These are phyloP conservation scores for Branchellion lobata DNA, from an alignment of 2,888 invertebrate species.

Conservation along the genomic window DNA sequence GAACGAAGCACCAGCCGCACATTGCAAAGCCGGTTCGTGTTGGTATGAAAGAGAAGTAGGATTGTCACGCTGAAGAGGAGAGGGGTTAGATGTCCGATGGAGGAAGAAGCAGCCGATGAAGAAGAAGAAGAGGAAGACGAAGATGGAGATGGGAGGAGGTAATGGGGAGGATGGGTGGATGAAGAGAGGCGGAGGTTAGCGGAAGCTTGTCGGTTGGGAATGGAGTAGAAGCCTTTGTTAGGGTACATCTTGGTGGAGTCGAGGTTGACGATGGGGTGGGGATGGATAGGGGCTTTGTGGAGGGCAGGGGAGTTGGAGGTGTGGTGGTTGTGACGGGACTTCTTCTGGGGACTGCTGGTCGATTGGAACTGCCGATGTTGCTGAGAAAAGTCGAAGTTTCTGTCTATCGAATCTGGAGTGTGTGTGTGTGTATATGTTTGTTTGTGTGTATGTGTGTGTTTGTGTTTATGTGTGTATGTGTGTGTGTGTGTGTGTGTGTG, in stretches of 20 bases:
- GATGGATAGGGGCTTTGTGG: background rate
- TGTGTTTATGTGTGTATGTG: no score
- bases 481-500: no score
- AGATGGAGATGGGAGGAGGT: background rate
- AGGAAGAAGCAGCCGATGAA: background rate
- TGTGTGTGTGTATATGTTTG: no score
- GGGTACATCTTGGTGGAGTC: slow-evolving; percentile 16
- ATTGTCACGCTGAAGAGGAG: no score
- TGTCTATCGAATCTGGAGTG: background rate
- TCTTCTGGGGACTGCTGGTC: background rate
- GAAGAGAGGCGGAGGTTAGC: slow-evolving; percentile 20
- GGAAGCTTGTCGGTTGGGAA: slow-evolving; percentile 1
- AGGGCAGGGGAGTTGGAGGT: background rate
- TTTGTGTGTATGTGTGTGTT: no score
- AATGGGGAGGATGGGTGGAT: background rate
- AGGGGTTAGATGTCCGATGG: no score
- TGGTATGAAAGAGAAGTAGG: no score
- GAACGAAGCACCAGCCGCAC: no score
- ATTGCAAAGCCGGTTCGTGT: no score
- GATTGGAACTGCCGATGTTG: background rate
- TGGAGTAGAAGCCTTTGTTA: background rate
- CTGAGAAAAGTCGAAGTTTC: background rate
- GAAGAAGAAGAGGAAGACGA: background rate
- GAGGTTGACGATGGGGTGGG: slow-evolving; percentile 24
- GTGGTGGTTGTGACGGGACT: background rate